Percentiles rank a stretch among this genome's conserved stretches.
These are phyloP conservation scores for Tolypeutes matacus DNA, from an alignment of 2,797 vertebrate species.

Conservation along the genomic window DNA sequence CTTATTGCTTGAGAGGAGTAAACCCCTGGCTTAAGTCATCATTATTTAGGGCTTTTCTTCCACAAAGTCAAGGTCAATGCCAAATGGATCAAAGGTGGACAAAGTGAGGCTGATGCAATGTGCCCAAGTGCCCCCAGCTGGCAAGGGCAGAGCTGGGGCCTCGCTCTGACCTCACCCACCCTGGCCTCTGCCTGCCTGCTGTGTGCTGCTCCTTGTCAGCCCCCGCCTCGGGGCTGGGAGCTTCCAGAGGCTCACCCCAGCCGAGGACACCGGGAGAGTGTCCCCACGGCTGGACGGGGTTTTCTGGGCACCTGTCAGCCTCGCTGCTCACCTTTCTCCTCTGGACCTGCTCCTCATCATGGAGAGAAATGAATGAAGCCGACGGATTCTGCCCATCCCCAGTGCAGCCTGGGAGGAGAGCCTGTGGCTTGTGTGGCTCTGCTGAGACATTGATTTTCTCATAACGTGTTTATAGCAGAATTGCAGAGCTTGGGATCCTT, in stretches of 20 bases:
- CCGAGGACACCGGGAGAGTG: too few relatives aligned
- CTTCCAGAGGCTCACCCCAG: background rate
- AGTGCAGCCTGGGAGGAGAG: background rate
- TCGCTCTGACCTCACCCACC: background rate
- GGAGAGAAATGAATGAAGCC: background rate
- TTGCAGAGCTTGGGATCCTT: background rate
- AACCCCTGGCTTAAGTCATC: background rate
- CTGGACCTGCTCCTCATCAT: background rate
- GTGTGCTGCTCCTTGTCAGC: background rate
- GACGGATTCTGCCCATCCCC: background rate
- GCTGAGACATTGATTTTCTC: background rate
- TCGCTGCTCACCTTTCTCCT: background rate
- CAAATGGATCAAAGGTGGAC: background rate
- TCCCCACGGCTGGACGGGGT: background rate
- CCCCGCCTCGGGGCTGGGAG: background rate
- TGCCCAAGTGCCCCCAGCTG: background rate
- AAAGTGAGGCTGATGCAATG: background rate
- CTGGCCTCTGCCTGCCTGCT: background rate
- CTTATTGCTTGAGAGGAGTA: background rate
- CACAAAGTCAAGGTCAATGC: background rate
- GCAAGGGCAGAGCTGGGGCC: background rate
- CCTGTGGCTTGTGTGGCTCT: background rate
- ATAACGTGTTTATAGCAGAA: background rate
- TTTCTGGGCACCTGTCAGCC: background rate
- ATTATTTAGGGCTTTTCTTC: background rate